Conservation (phyloP, 2,113 vertebrate genomes). For the Petaurus breviceps region DNA sequence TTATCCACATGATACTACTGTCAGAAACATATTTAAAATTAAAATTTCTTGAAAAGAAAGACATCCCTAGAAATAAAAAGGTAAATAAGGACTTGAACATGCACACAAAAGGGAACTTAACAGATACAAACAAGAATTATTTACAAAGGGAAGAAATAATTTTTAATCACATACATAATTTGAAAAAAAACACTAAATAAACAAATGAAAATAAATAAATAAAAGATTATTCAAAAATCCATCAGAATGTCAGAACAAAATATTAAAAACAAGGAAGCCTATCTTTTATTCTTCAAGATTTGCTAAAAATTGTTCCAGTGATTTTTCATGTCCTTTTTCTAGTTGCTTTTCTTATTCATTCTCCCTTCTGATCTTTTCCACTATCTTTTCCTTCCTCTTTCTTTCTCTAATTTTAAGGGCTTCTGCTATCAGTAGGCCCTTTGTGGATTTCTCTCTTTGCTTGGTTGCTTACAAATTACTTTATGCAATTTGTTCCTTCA, state of each 20-base stretch:
- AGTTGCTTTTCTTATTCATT: not conserved
- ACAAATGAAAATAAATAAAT: too few species aligned
- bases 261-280: not conserved
- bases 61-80: not conserved
- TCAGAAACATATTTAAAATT: not conserved
- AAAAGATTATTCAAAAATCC: not conserved
- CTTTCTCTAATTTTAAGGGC: conserved; percentile 69
- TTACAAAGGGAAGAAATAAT: not conserved
- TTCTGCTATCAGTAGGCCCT: conserved; percentile 83
- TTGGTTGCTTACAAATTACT: conserved; percentile 84
- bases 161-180: not conserved
- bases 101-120: not conserved
- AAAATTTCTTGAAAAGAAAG: conserved; percentile 6
- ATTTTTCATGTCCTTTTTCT: conserved; percentile 8
- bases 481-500: conserved; percentile 81
- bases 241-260: not conserved
- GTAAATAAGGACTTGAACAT: not conserved
- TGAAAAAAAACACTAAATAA: not conserved
- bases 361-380: conserved; percentile 63
- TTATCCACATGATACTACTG: not conserved
- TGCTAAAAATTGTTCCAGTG: conserved; percentile 6
- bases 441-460: conserved; percentile 82
- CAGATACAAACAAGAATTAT: not conserved
- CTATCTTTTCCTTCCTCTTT: conserved; percentile 58
- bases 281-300: conserved; percentile 13